These are phyloP conservation scores for Phasia obesa DNA, from an alignment of 2,888 invertebrate species.

Conservation along the genomic window DNA sequence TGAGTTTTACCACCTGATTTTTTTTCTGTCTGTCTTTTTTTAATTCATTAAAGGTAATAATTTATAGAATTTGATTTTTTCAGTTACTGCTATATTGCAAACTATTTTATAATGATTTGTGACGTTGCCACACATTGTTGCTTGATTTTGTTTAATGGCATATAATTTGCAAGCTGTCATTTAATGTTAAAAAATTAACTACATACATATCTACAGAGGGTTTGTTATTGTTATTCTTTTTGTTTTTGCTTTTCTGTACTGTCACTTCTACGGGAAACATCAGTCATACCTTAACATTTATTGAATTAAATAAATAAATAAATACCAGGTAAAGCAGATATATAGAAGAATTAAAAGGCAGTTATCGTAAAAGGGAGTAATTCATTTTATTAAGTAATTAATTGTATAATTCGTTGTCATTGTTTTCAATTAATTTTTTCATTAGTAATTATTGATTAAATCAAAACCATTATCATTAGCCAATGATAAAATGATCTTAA, in stretches of 20 bases:
- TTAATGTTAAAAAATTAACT: conserved; percentile 12
- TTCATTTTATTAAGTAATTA: too few species aligned
- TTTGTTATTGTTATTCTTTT: background rate
- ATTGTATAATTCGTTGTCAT: too few species aligned
- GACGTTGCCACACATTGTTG: conserved; percentile 54
- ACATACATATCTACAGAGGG: background rate
- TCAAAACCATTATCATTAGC: too few species aligned
- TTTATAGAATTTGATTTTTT: conserved; percentile 4
- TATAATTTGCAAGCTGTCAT: conserved; percentile 57
- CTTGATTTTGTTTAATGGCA: conserved; percentile 38
- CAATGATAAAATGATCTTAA: too few species aligned
- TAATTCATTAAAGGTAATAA: conserved; percentile 17
- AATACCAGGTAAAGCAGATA: background rate
- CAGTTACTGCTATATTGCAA: background rate
- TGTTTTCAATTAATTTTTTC: too few species aligned
- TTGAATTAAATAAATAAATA: too few species aligned
- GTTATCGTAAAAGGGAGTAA: too few species aligned
- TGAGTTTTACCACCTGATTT: too few species aligned
- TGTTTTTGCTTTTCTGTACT: background rate
- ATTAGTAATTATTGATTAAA: too few species aligned
- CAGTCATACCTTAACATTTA: background rate
- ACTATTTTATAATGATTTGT: conserved; percentile 41
- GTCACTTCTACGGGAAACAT: background rate
- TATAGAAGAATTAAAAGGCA: background rate
- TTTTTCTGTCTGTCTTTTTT: too few species aligned